Conservation (phyloP, 35 echinoderm and acorn worm genomes). For the Amphiura filiformis region DNA sequence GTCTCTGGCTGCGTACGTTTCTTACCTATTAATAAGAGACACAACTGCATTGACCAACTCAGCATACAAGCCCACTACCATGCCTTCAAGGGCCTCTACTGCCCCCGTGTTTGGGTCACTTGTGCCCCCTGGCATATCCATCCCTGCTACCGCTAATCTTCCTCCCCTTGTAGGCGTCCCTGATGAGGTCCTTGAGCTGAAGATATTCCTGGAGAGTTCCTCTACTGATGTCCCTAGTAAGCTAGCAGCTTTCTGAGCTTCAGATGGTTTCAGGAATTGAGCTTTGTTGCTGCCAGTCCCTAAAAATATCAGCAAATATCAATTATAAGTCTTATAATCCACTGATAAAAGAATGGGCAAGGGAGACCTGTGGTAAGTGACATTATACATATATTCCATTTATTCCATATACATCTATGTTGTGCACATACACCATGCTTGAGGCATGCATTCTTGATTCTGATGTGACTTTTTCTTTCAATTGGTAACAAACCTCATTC, state of each 20-base stretch:
- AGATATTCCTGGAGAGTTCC: slow-evolving; percentile 76
- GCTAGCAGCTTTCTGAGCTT: slow-evolving; percentile 81
- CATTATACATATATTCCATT: neutral
- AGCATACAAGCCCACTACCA: slow-evolving; percentile 87
- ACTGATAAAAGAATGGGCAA: too few species aligned
- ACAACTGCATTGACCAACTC: slow-evolving; percentile 92
- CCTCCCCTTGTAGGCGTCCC: slow-evolving; percentile 63
- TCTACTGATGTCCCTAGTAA: slow-evolving; percentile 73
- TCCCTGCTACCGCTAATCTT: slow-evolving; percentile 20
- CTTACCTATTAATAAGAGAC: slow-evolving; percentile 80
- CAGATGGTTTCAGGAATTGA: slow-evolving; percentile 77
- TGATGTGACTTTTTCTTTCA: too few species aligned
- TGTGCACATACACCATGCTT: neutral
- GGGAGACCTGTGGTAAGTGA: neutral
- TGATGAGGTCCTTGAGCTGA: slow-evolving; percentile 60
- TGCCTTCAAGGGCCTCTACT: slow-evolving; percentile 79
- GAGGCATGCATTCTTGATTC: too few species aligned
- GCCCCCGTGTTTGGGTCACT: slow-evolving; percentile 25
- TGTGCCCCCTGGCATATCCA: slow-evolving; percentile 25
- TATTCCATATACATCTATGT: neutral
- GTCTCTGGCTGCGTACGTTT: too few species aligned
- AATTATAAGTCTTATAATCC: neutral
- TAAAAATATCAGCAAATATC: too few species aligned
- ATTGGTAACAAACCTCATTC: too few species aligned
- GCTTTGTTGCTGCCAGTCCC: slow-evolving; percentile 67